Evolutionary conservation across 2,888 invertebrate species (phyloP).

Genomic region (Trissolcus japonicus): DNA sequence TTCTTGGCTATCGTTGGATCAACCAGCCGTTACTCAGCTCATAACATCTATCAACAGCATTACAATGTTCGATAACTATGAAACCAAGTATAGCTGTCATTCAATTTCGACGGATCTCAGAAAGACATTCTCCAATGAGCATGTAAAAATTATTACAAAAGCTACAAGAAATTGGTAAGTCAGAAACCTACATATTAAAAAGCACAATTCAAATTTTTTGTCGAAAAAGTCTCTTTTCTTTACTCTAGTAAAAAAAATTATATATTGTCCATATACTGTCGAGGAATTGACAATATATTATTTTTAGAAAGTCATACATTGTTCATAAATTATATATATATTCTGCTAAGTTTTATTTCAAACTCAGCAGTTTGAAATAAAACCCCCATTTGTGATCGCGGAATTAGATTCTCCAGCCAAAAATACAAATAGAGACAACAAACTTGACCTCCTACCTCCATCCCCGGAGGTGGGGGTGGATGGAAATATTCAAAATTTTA

Average conservation of each 20-base stretch:
- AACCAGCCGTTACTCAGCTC: conserved; percentile 64
- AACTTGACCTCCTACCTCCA: not conserved
- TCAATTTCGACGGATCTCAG: conserved; percentile 59
- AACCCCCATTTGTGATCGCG: not conserved
- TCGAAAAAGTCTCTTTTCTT: no score
- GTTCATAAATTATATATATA: no score
- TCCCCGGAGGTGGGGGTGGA: not conserved
- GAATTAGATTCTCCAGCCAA: not conserved
- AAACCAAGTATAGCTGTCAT: conserved; percentile 69
- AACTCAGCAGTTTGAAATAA: no score
- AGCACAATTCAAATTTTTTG: no score
- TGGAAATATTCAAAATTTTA: not conserved
- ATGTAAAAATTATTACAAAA: conserved; percentile 67
- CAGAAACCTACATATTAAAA: no score
- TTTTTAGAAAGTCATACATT: no score
- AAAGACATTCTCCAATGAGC: conserved; percentile 30
- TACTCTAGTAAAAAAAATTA: no score
- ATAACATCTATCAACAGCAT: conserved; percentile 67
- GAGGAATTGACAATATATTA: no score
- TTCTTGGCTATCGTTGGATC: conserved; percentile 71
- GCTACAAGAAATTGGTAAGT: conserved; percentile 71
- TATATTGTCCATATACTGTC: no score
- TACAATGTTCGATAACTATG: conserved; percentile 69
- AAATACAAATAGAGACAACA: no score
- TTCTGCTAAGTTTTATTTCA: no score